A percentile compares a stretch with the other conserved stretches of the same genome.
These are phyloP conservation scores for Drosophila nikananu DNA, from an alignment of 1,140 invertebrate species.

Conservation along the genomic window DNA sequence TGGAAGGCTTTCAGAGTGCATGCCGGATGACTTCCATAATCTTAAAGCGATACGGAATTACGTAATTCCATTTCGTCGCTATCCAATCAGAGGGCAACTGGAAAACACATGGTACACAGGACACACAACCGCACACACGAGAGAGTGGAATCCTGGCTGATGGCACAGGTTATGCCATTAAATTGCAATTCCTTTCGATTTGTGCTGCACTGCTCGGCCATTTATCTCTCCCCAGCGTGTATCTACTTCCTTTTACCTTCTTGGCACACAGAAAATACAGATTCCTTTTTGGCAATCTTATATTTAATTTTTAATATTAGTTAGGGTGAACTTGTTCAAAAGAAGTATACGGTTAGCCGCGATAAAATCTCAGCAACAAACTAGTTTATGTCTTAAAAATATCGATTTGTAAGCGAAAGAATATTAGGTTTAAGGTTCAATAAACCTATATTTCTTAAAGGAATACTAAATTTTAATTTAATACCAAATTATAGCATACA, in stretches of 20 bases:
- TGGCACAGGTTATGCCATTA: slow-evolving; percentile 73
- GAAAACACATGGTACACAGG: slow-evolving; percentile 39
- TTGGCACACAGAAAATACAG: background rate
- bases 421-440: background rate
- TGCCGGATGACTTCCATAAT: slow-evolving; percentile 29
- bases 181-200: slow-evolving; percentile 81
- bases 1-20: slow-evolving; percentile 12
- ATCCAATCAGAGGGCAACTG: slow-evolving; percentile 47
- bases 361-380: background rate
- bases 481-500: background rate
- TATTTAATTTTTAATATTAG: background rate
- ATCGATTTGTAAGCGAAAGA: no score
- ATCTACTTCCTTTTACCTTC: background rate
- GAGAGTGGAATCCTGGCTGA: slow-evolving; percentile 23
- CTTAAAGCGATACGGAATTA: slow-evolving; percentile 36
- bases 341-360: no score
- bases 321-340: background rate
- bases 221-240: slow-evolving; percentile 57
- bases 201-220: slow-evolving; percentile 64
- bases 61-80: slow-evolving; percentile 45
- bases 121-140: background rate
- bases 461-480: no score
- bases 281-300: no score
- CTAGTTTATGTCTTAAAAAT: background rate
- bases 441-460: background rate